These are phyloP conservation scores for Ammodytes marinus DNA, from an alignment of 2,113 vertebrate genomes.

Conservation along the genomic window DNA sequence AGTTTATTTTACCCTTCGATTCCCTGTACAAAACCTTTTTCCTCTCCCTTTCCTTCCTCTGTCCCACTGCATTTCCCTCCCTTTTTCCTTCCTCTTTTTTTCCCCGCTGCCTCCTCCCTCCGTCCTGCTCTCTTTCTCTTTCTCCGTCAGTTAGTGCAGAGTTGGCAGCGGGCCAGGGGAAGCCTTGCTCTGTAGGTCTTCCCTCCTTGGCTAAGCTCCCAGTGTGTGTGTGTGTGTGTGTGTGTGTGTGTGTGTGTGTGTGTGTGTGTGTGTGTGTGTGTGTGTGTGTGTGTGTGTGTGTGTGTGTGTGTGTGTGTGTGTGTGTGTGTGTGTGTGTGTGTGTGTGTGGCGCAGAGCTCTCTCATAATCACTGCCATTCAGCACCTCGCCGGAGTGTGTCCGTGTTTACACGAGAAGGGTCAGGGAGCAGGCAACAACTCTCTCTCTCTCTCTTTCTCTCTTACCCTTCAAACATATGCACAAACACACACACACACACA, in stretches of 20 bases:
- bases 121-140: conserved; percentile 34
- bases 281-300: conserved; percentile 53
- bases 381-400: conserved; percentile 82
- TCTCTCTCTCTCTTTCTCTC: conserved; percentile 34
- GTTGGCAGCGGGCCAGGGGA: conserved; percentile 80
- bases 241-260: conserved; percentile 52
- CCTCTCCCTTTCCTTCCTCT: conserved; percentile 6
- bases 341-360: conserved; percentile 53
- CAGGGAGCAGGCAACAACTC: conserved; percentile 84
- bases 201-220: conserved; percentile 81
- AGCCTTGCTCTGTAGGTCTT: conserved; percentile 82
- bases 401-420: conserved; percentile 83
- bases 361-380: conserved; percentile 85
- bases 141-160: conserved; percentile 63
- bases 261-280: conserved; percentile 56
- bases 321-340: conserved; percentile 54
- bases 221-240: conserved; percentile 57
- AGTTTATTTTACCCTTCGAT: conserved; percentile 46
- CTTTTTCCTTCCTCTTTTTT: conserved; percentile 26
- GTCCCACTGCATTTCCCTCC: neutral
- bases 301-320: conserved; percentile 53
- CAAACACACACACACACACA: neutral
- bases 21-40: conserved; percentile 10
- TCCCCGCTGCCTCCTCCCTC: conserved; percentile 21
- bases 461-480: no score